Conservation (phyloP, 2,797 vertebrate species). For the Sebastes hubbsi region DNA sequence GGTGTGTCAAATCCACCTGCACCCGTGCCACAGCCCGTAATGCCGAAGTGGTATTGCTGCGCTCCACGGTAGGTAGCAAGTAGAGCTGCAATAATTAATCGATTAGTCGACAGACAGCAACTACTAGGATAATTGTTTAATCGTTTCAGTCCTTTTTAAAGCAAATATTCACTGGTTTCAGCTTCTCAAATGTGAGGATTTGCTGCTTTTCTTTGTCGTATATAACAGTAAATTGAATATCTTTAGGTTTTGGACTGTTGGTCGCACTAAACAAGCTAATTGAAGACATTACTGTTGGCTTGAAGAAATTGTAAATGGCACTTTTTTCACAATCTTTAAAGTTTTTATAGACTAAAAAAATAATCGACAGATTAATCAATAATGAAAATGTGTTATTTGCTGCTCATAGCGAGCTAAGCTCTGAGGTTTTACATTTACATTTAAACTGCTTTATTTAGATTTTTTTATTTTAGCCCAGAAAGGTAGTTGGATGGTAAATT, state of each 20-base stretch:
- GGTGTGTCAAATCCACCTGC: constrained; percentile 96
- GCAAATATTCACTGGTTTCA: too few relatives aligned
- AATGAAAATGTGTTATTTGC: background rate
- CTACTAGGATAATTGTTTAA: background rate
- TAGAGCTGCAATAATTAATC: background rate
- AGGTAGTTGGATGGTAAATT: background rate
- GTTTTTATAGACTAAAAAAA: background rate
- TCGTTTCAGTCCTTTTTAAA: background rate
- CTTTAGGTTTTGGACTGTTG: background rate
- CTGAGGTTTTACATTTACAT: background rate
- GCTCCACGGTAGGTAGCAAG: constrained; percentile 87
- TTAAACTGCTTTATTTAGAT: background rate
- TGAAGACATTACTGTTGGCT: background rate
- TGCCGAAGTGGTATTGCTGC: constrained; percentile 92
- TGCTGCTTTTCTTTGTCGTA: too few relatives aligned
- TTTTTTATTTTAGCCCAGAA: background rate
- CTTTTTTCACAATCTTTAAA: too few relatives aligned
- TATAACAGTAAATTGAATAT: background rate
- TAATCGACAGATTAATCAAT: background rate
- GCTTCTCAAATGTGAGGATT: too few relatives aligned
- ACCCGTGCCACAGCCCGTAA: constrained; percentile 84
- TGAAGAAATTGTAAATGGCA: background rate
- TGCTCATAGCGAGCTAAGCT: background rate
- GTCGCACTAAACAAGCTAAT: background rate
- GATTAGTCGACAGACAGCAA: background rate